Conservation (phyloP, 2,888 invertebrate genomes). For the Schizotus pectinicornis region DNA sequence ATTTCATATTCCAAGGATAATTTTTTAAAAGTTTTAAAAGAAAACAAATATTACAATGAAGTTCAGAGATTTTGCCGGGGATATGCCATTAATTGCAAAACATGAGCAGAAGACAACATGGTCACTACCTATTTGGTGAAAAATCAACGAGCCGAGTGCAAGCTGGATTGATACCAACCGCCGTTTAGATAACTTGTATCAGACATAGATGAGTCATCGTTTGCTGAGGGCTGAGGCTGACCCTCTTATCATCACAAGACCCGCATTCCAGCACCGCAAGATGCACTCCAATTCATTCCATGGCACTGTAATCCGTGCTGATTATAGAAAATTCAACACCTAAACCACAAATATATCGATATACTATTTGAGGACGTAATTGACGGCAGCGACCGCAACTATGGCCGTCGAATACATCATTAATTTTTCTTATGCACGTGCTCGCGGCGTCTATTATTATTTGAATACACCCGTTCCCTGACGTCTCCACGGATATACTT, state of each 20-base stretch:
- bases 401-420: slow-evolving; percentile 35
- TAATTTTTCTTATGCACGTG: slow-evolving; percentile 44
- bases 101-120: slow-evolving; percentile 12
- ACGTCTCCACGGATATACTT: slow-evolving; percentile 27
- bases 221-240: slow-evolving; percentile 22
- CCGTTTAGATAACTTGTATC: slow-evolving; percentile 7
- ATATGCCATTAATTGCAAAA: background rate
- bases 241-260: slow-evolving; percentile 23
- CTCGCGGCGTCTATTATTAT: slow-evolving; percentile 37
- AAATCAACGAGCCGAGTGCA: slow-evolving; percentile 25
- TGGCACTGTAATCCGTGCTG: background rate
- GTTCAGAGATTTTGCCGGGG: no score
- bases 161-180: slow-evolving; percentile 8
- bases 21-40: no score
- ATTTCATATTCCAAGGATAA: no score
- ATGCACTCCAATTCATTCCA: background rate
- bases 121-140: slow-evolving; percentile 13
- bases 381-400: slow-evolving; percentile 2
- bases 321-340: background rate
- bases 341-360: no score
- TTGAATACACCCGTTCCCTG: slow-evolving; percentile 33
- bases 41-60: no score
- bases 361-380: background rate
- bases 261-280: slow-evolving; percentile 21
- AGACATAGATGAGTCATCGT: slow-evolving; percentile 22